Evolutionary conservation across 2,797 vertebrate species (phyloP).

Genomic region (Meriones psammophilus): DNA sequence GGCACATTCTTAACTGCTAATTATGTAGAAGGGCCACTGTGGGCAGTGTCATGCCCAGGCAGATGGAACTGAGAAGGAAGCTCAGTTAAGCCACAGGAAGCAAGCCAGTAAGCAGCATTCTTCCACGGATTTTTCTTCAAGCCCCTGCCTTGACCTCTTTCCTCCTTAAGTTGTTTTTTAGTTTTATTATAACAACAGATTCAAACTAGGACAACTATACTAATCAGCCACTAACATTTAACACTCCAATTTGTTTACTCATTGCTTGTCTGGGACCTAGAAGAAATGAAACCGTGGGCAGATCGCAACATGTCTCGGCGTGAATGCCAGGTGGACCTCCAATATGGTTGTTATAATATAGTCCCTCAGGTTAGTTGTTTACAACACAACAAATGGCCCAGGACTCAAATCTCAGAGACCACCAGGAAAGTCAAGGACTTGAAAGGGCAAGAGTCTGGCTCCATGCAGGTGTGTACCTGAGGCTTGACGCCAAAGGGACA

Average conservation of each 20-base stretch:
- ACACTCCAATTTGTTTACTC: not conserved
- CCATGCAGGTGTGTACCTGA: accelerated
- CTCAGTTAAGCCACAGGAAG: not conserved
- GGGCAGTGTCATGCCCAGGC: not conserved
- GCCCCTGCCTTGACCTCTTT: not conserved
- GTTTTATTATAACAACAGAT: not conserved
- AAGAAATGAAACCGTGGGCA: not conserved
- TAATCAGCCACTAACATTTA: not conserved
- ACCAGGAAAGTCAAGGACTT: not conserved
- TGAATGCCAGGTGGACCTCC: constrained; percentile 8
- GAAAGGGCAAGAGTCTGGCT: not conserved
- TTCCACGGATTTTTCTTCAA: not conserved
- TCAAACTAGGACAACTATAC: not conserved
- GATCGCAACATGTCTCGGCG: not conserved
- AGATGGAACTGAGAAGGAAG: not conserved
- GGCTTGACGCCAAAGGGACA: not conserved
- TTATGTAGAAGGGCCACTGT: not conserved
- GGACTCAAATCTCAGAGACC: not conserved
- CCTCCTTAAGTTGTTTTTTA: not conserved
- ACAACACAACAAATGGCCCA: not conserved
- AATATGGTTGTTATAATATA: not conserved
- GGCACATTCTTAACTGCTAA: not conserved
- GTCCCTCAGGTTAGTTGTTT: not conserved
- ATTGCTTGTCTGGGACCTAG: not conserved
- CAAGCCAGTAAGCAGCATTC: not conserved